A percentile compares a stretch with the other conserved stretches of the same genome.
Evolutionary conservation across 1,140 invertebrate species (phyloP).

Genomic region (Physella acuta): DNA sequence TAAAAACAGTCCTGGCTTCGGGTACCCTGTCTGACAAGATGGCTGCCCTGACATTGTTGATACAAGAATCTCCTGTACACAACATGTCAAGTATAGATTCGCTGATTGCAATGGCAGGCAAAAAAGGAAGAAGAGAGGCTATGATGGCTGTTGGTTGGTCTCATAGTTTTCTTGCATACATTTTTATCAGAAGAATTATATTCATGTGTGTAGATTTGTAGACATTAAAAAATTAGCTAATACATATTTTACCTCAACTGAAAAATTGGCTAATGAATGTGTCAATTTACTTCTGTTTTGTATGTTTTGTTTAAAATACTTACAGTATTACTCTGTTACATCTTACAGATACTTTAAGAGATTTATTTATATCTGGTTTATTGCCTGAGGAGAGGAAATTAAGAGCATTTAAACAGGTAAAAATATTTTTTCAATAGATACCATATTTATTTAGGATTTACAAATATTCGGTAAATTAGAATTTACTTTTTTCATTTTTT

Average conservation of each 20-base stretch:
- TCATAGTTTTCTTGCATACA: not conserved
- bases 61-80: slow-evolving; percentile 83
- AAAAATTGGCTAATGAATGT: too few relatives aligned
- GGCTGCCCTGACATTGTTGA: slow-evolving; percentile 77
- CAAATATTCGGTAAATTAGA: too few relatives aligned
- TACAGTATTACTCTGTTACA: too few relatives aligned
- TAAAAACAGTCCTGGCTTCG: slow-evolving; percentile 75
- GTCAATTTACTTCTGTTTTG: too few relatives aligned
- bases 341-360: slow-evolving; percentile 70
- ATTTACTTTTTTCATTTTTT: not conserved
- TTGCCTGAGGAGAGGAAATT: slow-evolving; percentile 72
- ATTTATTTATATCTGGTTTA: slow-evolving; percentile 77
- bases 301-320: too few relatives aligned
- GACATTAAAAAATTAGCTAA: too few relatives aligned
- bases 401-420: slow-evolving; percentile 68
- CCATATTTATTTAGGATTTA: too few relatives aligned
- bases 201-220: too few relatives aligned
- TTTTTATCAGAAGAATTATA: too few relatives aligned
- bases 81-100: slow-evolving; percentile 73
- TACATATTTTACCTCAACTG: too few relatives aligned
- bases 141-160: slow-evolving; percentile 66
- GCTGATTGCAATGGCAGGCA: slow-evolving; percentile 77
- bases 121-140: slow-evolving; percentile 79
- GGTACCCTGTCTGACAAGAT: slow-evolving; percentile 84
- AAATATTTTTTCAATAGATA: too few relatives aligned